These are phyloP conservation scores for Trichogramma pretiosum DNA, from an alignment of 1,140 invertebrate species.

Conservation along the genomic window DNA sequence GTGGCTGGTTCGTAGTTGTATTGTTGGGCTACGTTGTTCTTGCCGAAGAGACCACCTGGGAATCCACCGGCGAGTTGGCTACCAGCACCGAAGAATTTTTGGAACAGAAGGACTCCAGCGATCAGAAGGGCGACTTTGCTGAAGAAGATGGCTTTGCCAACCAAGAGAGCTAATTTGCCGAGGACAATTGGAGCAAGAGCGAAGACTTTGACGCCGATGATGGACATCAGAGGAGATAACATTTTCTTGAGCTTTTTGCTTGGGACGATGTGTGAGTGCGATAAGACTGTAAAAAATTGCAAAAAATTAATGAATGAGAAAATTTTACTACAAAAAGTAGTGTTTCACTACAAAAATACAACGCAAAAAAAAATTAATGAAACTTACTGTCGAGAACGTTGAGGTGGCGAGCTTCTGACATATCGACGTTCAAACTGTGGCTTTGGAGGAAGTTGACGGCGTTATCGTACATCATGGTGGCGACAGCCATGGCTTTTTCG, in stretches of 20 bases:
- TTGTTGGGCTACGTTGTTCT: constrained; percentile 21
- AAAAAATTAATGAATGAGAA: too few relatives aligned
- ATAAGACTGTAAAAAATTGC: too few relatives aligned
- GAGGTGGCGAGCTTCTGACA: too few relatives aligned
- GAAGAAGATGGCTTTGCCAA: constrained; percentile 64
- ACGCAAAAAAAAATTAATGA: too few relatives aligned
- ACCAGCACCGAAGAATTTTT: constrained; percentile 54
- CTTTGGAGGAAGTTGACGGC: neutral
- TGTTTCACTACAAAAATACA: too few relatives aligned
- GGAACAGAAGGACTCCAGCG: constrained; percentile 57
- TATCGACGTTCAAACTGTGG: neutral
- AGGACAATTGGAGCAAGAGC: constrained; percentile 59
- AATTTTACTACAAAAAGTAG: too few relatives aligned
- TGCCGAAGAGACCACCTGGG: constrained; percentile 37
- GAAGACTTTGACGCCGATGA: constrained; percentile 59
- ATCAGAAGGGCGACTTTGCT: constrained; percentile 66
- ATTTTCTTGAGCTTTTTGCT: constrained; percentile 66
- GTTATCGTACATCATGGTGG: neutral
- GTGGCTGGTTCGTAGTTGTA: constrained; percentile 29
- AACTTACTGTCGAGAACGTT: too few relatives aligned
- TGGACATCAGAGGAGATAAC: constrained; percentile 53
- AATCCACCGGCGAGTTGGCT: constrained; percentile 29
- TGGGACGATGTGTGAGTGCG: too few relatives aligned
- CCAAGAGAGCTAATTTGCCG: constrained; percentile 58
- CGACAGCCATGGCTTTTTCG: neutral